Base-by-base conservation (phyloP, 1,140 invertebrate species). In the Pseudomyrmex concolor region DNA sequence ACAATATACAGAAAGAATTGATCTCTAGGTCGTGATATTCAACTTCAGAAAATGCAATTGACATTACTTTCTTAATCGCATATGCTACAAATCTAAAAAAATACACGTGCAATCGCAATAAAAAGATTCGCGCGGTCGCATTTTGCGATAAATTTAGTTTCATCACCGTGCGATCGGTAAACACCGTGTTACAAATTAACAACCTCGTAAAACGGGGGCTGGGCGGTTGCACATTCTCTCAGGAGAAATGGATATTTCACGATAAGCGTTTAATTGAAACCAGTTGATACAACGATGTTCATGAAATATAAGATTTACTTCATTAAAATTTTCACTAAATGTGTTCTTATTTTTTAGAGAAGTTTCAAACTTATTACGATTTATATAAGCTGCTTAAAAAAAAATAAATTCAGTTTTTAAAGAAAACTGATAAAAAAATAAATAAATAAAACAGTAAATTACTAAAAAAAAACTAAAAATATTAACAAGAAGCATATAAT, bases 151-250 rank as follows among this genome's bases (percentile, higher is more conserved):
- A 71, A 80, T 80, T 80, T 80, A 71, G 70, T 71, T 71, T 80
- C 54, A 15, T 9, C 8, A n/a, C 15, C 19, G 43, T 43, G 66
- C 63, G 50, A 78, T 78, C 76, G n/a, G 66, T 71, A 80, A 80
- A 80, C 66, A 80, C n/a, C 22, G 66, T 54, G 54, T 71, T 70
- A 43, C 66, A 80, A 80, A 80, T 80, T 71, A 80, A 80, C 76
- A 54, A 55, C 66, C 50, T 43, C 76, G 71, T 80, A 64, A 71
- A 80, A 80, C 55, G 57, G 54, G 34, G 8, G 17, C n/a, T 2
- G 22, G 45, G 12, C 43, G 74, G 13, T 5, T 13, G 2, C 60
- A 10, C 48, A 25, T 9, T 34, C 76, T 54, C 76, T 60, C 54
- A 22, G 45, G 66, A 71, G 54, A 80, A 78, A 70, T 15, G 51